Evolutionary conservation across 2,113 vertebrate species (phyloP), one percentile per base, ranked within the genome.

Genomic region (Lasiurus borealis): DNA sequence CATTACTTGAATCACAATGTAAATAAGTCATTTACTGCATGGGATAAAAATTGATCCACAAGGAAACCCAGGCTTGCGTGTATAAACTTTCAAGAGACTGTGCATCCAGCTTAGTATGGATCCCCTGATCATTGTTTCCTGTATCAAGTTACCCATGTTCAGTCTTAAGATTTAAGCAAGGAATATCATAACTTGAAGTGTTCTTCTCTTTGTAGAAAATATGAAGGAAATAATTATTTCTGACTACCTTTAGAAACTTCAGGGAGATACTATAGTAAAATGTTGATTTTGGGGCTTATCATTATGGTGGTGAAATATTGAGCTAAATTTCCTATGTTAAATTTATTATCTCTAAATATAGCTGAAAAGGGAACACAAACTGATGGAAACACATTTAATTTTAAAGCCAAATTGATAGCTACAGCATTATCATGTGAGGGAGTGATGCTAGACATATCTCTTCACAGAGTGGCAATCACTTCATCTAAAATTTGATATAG

Each of bases 341-440:
- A 71, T 77, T 62, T 85, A 85, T 85, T 92, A 31, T 78, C 44
- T 89, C 16, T 69, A 78, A 92, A 44, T 71, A 72, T 46, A 95
- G 50, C 13, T 91, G 16, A 11, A 72, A 84, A 78, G 1, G 18
- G 73, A 84, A n/a, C 40, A n/a, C 12, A 88, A 71, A 71, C 1
- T 48, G 36, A 78, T 40, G 36, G 50, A 91, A 85, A 62, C 59
- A 94, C 15, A 72, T 92, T 84, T 78, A 80, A 68, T 80, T 96
- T 94, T 88, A 68, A 25, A 31, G 11, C 1, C 6, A 44, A 89
- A 94, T 64, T 92, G 48, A 75, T 50, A 85, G 48, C 12, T 94
- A 57, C 34, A 92, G 34, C 78, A 68, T 73, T 92, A 59, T 50
- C 31, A 23, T 31, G 15, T 80, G 81, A 88, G 31, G 64, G 40